phyloP scores from a whole-genome alignment of 64 coral and sea anemone species.

The Dendronephthya gigantea region DNA sequence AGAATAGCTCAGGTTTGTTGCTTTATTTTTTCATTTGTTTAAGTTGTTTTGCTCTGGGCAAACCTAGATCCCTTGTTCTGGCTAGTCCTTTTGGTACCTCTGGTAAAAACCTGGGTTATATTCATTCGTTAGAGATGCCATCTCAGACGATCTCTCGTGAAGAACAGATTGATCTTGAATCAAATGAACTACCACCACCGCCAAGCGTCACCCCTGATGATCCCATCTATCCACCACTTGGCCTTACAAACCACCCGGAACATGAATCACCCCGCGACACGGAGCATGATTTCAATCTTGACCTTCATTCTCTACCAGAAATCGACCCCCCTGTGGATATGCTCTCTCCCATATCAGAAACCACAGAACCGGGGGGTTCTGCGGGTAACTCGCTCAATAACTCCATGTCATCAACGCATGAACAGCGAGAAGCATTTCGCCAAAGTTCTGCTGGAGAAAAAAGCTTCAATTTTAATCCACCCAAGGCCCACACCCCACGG shows the following conservation, averaged over 20 bases:
- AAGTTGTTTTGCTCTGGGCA: too few relatives aligned
- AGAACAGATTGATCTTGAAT: neutral
- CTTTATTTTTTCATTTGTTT: too few relatives aligned
- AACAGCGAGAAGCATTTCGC: neutral
- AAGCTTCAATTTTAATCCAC: neutral
- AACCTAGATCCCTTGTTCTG: too few relatives aligned
- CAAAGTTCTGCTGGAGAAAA: neutral
- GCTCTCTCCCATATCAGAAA: constrained; percentile 6
- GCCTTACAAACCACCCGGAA: too few relatives aligned
- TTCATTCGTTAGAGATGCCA: neutral
- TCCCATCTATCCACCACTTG: neutral
- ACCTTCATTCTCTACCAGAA: neutral
- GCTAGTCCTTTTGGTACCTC: too few relatives aligned
- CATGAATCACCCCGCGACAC: neutral
- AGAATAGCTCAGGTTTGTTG: neutral
- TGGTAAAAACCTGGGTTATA: neutral
- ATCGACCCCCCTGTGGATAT: neutral
- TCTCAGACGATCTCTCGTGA: neutral
- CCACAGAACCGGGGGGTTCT: neutral
- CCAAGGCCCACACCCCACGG: neutral
- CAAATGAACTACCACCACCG: neutral
- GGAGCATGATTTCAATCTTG: neutral
- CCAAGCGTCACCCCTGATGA: neutral
- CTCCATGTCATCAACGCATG: neutral
- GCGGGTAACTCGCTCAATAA: neutral